Evolutionary conservation across 1,140 invertebrate genomes (phyloP), one percentile per base, ranked within the genome.

Genomic region (Bombus huntii): DNA sequence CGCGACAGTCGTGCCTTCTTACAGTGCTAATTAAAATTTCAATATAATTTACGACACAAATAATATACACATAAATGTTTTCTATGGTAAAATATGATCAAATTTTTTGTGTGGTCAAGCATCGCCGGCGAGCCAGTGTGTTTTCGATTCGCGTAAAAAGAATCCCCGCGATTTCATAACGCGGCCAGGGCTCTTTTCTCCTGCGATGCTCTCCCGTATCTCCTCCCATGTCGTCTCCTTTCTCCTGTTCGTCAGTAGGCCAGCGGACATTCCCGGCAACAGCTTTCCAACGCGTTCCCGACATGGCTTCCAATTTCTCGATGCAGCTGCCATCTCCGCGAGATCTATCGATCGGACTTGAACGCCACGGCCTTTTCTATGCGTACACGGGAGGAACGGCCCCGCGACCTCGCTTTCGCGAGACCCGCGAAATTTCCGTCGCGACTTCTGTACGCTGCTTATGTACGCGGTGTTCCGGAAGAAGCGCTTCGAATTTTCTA

Each of bases 161-260:
- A 83, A 83, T 85, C 47, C 25, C 10, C 70, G 39, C 76, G 83
- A 89, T 89, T 89, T 89, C 88, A 83, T 89, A 89, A 89, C 81
- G 88, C 88, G 87, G 84, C 84, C 87, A 82, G 62, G 70, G 66
- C 62, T 87, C 86, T 85, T 90, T 90, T 82, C 88, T 90, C 85
- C 62, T 85, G 57, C 83, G 81, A 65, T 68, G 39, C 66, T 82
- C 85, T 70, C 82, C 84, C 87, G 73, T 85, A 59, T 75, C 79
- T 82, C 74, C 88, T 90, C 86, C 81, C 66, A 66, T 83, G 72
- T 87, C 82, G 31, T 75, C 83, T 86, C 88, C 89, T 90, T 90
- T 90, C 88, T 90, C 88, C 77, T 59, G 86, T 86, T 81, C 77
- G 86, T 90, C 86, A 90, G 89, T 90, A 90, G 89, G 89, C 89